Percentiles rank a stretch among this genome's conserved stretches.
phyloP scores from a whole-genome alignment of 2,113 vertebrate species.

The Phalacrocorax pelagicus region DNA sequence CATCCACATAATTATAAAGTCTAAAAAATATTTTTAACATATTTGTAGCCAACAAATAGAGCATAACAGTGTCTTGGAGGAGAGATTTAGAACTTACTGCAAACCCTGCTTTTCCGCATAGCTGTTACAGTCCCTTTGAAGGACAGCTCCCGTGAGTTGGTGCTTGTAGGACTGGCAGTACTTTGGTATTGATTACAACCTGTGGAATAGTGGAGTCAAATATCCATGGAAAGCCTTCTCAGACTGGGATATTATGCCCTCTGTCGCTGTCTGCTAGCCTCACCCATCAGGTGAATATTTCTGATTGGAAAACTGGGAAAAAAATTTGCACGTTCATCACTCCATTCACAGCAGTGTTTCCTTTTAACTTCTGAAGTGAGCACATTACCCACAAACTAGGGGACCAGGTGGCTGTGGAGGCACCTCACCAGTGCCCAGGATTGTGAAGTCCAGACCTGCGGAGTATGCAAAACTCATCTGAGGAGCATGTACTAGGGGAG shows the following conservation, averaged over 20 bases:
- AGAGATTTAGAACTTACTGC: neutral
- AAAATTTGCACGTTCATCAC: neutral
- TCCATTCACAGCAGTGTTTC: neutral
- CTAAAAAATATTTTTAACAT: neutral
- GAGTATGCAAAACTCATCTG: neutral
- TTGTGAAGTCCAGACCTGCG: neutral
- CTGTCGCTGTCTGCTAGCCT: neutral
- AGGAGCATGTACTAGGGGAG: rapidly evolving
- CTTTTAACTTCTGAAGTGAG: neutral
- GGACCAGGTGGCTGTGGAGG: neutral
- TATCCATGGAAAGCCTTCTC: neutral
- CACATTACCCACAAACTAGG: neutral
- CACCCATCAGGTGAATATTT: neutral
- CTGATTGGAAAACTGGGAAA: neutral
- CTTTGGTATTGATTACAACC: neutral
- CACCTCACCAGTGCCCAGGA: neutral
- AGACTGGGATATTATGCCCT: neutral
- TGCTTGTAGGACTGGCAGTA: neutral
- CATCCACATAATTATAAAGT: neutral
- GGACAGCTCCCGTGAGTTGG: neutral
- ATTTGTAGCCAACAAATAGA: neutral
- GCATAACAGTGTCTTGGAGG: neutral
- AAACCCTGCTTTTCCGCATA: neutral
- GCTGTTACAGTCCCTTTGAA: neutral
- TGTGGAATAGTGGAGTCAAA: neutral